These are phyloP conservation scores for Pilophorus perplexus DNA, from an alignment of 2,888 invertebrate genomes.

Conservation along the genomic window DNA sequence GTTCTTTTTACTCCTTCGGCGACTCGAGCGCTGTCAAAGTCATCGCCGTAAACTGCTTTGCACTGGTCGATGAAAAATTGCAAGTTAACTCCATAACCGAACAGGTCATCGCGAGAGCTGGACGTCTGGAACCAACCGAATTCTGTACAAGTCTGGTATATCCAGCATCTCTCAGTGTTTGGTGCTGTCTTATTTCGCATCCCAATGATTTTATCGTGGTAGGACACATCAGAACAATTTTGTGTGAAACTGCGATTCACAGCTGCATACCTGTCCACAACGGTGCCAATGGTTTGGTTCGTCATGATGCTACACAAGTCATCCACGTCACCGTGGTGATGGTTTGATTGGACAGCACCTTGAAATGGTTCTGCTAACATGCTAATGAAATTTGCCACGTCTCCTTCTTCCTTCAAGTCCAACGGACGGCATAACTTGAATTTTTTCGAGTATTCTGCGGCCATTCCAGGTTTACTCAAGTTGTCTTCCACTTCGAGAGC, in stretches of 20 bases:
- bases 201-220: constrained; percentile 71
- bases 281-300: constrained; percentile 59
- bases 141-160: constrained; percentile 92
- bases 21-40: constrained; percentile 64
- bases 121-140: constrained; percentile 95
- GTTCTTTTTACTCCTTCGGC: constrained; percentile 65
- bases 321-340: constrained; percentile 82
- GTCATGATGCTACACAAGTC: constrained; percentile 75
- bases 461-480: constrained; percentile 60
- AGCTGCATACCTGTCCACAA: constrained; percentile 59
- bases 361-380: constrained; percentile 84
- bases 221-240: constrained; percentile 79
- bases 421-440: constrained; percentile 72
- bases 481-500: constrained; percentile 65
- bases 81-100: constrained; percentile 72
- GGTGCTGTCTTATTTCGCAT: constrained; percentile 62
- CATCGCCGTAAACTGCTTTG: constrained; percentile 75
- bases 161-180: constrained; percentile 75
- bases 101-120: constrained; percentile 60
- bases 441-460: constrained; percentile 54
- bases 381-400: constrained; percentile 77
- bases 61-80: constrained; percentile 80
- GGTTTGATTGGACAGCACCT: constrained; percentile 90
- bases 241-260: constrained; percentile 72
- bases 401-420: constrained; percentile 60